Evolutionary conservation across 2,797 vertebrate genomes (phyloP).

Genomic region (Rhynchonycteris naso): DNA sequence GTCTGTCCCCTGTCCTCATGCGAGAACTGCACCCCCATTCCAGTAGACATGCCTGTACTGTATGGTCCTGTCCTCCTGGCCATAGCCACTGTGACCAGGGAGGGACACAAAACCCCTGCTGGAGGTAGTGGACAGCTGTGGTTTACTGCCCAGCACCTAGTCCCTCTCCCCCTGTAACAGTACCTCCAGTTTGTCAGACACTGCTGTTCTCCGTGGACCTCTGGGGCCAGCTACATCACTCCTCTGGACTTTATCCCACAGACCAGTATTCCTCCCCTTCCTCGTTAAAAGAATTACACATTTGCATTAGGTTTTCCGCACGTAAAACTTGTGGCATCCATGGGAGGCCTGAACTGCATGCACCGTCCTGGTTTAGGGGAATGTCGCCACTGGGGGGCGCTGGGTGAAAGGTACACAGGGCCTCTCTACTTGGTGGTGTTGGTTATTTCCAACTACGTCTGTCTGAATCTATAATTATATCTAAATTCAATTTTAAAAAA

Average conservation of each 20-base stretch:
- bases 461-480: not conserved
- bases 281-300: not conserved
- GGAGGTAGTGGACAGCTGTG: not conserved
- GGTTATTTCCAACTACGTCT: not conserved
- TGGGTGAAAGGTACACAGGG: not conserved
- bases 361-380: not conserved
- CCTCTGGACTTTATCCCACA: not conserved
- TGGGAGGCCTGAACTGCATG: not conserved
- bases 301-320: not conserved
- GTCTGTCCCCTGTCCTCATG: not conserved
- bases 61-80: not conserved
- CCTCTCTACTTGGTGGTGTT: not conserved
- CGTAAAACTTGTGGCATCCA: not conserved
- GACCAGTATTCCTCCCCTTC: not conserved
- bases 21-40: not conserved
- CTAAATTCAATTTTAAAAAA: not conserved
- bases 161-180: not conserved
- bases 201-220: not conserved
- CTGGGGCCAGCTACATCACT: not conserved
- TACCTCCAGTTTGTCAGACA: not conserved
- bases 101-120: not conserved
- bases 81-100: not conserved
- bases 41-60: not conserved
- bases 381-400: not conserved
- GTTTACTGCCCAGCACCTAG: not conserved